These are phyloP conservation scores for Caenorhabditis sp. DNA, from an alignment of 2,888 invertebrate species.

Conservation along the genomic window DNA sequence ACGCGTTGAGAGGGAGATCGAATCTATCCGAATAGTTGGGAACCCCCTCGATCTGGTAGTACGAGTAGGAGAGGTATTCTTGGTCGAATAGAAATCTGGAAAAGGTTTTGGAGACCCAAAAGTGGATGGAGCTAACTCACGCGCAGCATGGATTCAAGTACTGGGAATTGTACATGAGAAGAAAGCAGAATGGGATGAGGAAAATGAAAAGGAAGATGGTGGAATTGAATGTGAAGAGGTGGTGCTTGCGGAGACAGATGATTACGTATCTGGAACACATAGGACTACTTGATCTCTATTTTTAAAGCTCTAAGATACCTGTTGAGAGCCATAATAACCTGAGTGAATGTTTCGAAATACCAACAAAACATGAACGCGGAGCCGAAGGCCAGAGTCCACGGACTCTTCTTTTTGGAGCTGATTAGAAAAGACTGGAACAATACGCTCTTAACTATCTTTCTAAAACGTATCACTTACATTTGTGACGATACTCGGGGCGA, in stretches of 20 bases:
- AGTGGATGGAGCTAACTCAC: slow-evolving; percentile 19
- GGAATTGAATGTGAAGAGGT: slow-evolving; percentile 42
- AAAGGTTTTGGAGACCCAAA: too few species aligned
- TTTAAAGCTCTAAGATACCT: slow-evolving; percentile 25
- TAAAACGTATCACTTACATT: slow-evolving; percentile 30
- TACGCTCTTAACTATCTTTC: too few species aligned
- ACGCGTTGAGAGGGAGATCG: slow-evolving; percentile 66
- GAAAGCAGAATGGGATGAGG: slow-evolving; percentile 53
- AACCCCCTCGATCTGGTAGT: slow-evolving; percentile 35
- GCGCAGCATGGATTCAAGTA: slow-evolving; percentile 67
- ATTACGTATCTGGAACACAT: slow-evolving; percentile 63
- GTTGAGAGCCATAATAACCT: slow-evolving; percentile 65
- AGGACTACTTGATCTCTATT: not conserved
- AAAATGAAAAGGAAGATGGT: slow-evolving; percentile 39
- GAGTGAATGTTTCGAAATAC: slow-evolving; percentile 65
- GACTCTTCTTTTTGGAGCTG: slow-evolving; percentile 10
- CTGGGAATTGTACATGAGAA: slow-evolving; percentile 57
- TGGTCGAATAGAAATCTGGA: slow-evolving; percentile 66
- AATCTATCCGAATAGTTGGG: slow-evolving; percentile 68
- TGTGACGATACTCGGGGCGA: slow-evolving; percentile 54
- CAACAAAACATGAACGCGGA: slow-evolving; percentile 64
- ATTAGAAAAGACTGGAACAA: slow-evolving; percentile 26
- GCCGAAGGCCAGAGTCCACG: slow-evolving; percentile 43
- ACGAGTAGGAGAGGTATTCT: slow-evolving; percentile 65
- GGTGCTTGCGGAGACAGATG: slow-evolving; percentile 52